Conservation (phyloP, 2,113 vertebrate species). For the Varanus salvator region DNA sequence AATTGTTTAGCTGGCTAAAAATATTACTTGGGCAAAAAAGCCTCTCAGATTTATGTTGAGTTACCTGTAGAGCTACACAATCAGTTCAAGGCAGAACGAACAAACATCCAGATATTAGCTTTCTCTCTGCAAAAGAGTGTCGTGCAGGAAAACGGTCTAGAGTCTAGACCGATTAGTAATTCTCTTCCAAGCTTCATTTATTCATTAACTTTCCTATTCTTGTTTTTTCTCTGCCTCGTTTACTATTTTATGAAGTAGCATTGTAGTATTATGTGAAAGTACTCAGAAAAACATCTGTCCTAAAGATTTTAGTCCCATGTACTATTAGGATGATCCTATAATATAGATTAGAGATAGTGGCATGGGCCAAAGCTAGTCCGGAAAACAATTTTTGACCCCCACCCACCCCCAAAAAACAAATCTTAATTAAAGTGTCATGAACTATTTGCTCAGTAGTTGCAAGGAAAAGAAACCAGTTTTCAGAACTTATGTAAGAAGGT, state of each 20-base stretch:
- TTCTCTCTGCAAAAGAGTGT: slow-evolving; percentile 32
- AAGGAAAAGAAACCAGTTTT: neutral
- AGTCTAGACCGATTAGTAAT: slow-evolving; percentile 36
- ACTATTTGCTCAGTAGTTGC: neutral
- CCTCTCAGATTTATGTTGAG: slow-evolving; percentile 39
- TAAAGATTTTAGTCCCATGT: neutral
- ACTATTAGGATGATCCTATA: neutral
- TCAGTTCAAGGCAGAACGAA: slow-evolving; percentile 32
- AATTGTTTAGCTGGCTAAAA: slow-evolving; percentile 65
- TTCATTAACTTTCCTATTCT: slow-evolving; percentile 46
- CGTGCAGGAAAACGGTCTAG: slow-evolving; percentile 5
- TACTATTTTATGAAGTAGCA: neutral
- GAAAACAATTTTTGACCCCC: neutral
- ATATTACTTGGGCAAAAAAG: slow-evolving; percentile 42
- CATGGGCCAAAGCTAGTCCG: neutral
- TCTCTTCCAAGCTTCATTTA: slow-evolving; percentile 34
- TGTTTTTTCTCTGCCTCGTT: slow-evolving; percentile 15
- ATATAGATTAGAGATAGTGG: neutral
- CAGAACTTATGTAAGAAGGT: neutral
- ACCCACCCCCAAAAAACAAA: no score
- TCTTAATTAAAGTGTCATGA: neutral
- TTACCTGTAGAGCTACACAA: slow-evolving; percentile 61
- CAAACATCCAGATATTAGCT: slow-evolving; percentile 38
- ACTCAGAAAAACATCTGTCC: neutral
- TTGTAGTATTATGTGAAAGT: no score